Evolutionary conservation across 2,797 vertebrate species (phyloP), one percentile per base, ranked within the genome.

Genomic region (Anas georgica): DNA sequence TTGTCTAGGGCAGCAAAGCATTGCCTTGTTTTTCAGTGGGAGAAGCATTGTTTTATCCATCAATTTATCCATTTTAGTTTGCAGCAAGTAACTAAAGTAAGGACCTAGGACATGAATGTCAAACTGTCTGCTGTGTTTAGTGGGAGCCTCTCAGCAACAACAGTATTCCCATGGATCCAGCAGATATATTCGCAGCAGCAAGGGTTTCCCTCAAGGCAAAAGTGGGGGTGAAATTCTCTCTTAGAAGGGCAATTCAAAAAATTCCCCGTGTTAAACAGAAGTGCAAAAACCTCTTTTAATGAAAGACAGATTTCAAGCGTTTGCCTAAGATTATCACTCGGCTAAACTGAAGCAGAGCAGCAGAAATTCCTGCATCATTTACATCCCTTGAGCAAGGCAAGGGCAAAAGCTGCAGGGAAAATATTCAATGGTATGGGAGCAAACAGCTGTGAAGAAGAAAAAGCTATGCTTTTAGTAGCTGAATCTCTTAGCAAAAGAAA

Each of bases 271-370:
- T 93, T 96, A 96, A 96, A 94, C 86, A 96, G 95, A 96, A 97
- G 86, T 92, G 88, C 89, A 94, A 95, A 93, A 96, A 87, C 23
- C 66, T 88, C 55, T 90, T 95, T 81, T 96, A 97, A 97, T 97
- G 96, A 95, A 97, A 97, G 92, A 97, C 97, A 97, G 94, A 97
- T 89, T 97, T 91, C 35, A 29, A 70, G 29, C 9, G 0, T 90
- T 97, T 96, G 85, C 88, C 91, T 78, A 15, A 82, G 92, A 96
- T 94, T 72, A 83, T 94, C 84, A 74, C 66, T 94, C 62, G 1
- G 4, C 72, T 93, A 66, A 94, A 72, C 79, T 80, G 75, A 96
- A 96, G 93, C 90, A 97, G 92, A 94, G 64, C 45, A 48, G 88
- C 31, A 1, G 35, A 86, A 95, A 92, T 95, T 96, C 88, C 68